phyloP scores from a whole-genome alignment of 53 echinoderm and acorn worm genomes.

The Luidia sarsii region DNA sequence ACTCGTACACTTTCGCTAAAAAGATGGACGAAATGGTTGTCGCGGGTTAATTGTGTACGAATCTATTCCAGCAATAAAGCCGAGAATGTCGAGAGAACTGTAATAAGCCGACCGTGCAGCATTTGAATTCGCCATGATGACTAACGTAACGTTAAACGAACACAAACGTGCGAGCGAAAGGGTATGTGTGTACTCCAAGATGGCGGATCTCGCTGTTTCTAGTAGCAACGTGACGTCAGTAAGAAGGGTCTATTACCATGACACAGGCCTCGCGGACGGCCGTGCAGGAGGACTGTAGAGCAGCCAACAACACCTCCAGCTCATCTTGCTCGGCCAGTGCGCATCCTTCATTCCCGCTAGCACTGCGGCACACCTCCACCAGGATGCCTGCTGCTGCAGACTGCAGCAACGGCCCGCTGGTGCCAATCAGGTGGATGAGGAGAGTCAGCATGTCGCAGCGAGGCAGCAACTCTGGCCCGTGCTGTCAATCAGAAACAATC shows the following conservation, averaged over 20 bases:
- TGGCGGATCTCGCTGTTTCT: too few relatives aligned
- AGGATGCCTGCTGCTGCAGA: constrained; percentile 63
- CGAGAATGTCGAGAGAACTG: too few relatives aligned
- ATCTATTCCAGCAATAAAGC: too few relatives aligned
- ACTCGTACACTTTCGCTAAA: too few relatives aligned
- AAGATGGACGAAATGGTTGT: too few relatives aligned
- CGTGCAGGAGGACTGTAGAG: constrained; percentile 68
- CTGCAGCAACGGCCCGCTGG: constrained; percentile 74
- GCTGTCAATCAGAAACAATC: constrained; percentile 44
- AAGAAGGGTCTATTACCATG: constrained; percentile 82
- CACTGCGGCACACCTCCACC: constrained; percentile 79
- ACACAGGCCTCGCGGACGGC: constrained; percentile 77
- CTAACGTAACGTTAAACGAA: too few relatives aligned
- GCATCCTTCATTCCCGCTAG: constrained; percentile 68
- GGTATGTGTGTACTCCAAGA: too few relatives aligned
- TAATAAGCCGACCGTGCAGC: too few relatives aligned
- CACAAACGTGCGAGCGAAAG: too few relatives aligned
- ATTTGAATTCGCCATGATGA: too few relatives aligned
- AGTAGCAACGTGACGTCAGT: too few relatives aligned
- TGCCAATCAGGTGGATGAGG: constrained; percentile 74
- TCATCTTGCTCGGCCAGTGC: constrained; percentile 85
- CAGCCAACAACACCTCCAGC: constrained; percentile 73
- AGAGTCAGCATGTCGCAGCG: constrained; percentile 80
- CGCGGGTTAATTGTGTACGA: too few relatives aligned
- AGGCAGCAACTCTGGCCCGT: constrained; percentile 90